These are phyloP conservation scores for Papilio machaon DNA, from an alignment of 1,140 invertebrate genomes.

Conservation along the genomic window DNA sequence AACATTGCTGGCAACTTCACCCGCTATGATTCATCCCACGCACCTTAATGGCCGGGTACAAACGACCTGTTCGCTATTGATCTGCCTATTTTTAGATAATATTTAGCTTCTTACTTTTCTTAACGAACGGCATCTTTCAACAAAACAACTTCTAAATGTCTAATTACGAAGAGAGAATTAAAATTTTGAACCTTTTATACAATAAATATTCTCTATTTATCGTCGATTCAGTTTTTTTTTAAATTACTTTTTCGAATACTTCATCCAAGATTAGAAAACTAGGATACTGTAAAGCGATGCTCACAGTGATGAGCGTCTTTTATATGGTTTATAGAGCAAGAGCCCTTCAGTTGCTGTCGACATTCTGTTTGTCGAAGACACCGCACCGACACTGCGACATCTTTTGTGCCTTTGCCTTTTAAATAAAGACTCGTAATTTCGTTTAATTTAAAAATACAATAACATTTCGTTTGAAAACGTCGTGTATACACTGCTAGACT, in stretches of 20 bases:
- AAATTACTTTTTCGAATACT: neutral
- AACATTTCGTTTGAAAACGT: neutral
- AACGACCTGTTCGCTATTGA: neutral
- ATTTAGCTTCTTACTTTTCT: neutral
- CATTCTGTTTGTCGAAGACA: slow-evolving; percentile 5
- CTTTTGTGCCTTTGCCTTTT: neutral
- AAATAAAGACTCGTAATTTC: neutral
- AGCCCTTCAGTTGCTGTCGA: neutral
- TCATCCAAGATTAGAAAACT: neutral
- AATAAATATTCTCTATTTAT: neutral
- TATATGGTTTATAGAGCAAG: slow-evolving; percentile 14
- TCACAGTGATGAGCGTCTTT: neutral
- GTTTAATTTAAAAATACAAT: neutral
- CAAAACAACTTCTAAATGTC: neutral
- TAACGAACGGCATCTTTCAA: neutral
- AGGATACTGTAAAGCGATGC: neutral
- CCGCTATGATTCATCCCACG: neutral
- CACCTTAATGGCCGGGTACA: neutral
- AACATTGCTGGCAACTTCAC: neutral
- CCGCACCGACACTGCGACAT: slow-evolving; percentile 23
- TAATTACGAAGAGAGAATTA: neutral
- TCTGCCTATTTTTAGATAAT: neutral
- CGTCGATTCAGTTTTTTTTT: neutral
- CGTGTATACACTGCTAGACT: neutral
- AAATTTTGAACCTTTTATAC: neutral